Percentiles rank a stretch among this genome's conserved stretches.
Evolutionary conservation across 2,797 vertebrate genomes (phyloP).

Genomic region (Nannoperca obscura): DNA sequence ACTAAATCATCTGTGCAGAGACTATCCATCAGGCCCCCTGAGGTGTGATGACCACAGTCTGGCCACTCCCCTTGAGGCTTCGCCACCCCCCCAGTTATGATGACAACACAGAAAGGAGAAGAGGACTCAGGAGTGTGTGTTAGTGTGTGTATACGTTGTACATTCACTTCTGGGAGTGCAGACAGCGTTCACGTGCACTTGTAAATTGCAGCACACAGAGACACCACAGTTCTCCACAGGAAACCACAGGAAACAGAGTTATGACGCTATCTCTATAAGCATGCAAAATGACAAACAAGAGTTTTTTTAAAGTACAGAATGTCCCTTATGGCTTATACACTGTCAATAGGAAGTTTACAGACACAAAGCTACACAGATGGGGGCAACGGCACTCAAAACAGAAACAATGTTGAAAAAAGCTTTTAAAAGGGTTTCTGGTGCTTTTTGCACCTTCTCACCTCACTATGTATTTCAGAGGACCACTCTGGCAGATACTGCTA

Average conservation of each 20-base stretch:
- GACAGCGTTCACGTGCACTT: conserved; percentile 61
- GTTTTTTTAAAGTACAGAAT: conserved; percentile 60
- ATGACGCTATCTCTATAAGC: conserved; percentile 77
- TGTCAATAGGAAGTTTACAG: conserved; percentile 75
- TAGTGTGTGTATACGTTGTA: background rate
- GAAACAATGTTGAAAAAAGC: conserved; percentile 28
- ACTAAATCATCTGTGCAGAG: conserved; percentile 71
- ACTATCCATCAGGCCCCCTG: conserved; percentile 49
- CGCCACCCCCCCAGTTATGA: conserved; percentile 20
- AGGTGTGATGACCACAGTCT: conserved; percentile 56
- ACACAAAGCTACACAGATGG: conserved; percentile 36
- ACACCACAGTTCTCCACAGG: conserved; percentile 74
- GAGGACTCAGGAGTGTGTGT: conserved; percentile 1
- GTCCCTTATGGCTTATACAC: conserved; percentile 65
- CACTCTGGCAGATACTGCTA: conserved; percentile 9
- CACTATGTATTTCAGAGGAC: conserved; percentile 25
- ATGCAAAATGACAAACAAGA: conserved; percentile 72
- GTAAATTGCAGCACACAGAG: conserved; percentile 73
- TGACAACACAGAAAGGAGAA: conserved; percentile 36
- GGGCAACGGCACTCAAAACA: conserved; percentile 39
- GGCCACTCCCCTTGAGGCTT: conserved; percentile 22
- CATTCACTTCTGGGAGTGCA: conserved; percentile 46
- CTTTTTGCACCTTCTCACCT: conserved; percentile 48
- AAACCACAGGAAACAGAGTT: conserved; percentile 85
- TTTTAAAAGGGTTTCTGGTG: conserved; percentile 24